Base-by-base conservation (phyloP, 2,888 invertebrate genomes). In the Aporophyla nigra region DNA sequence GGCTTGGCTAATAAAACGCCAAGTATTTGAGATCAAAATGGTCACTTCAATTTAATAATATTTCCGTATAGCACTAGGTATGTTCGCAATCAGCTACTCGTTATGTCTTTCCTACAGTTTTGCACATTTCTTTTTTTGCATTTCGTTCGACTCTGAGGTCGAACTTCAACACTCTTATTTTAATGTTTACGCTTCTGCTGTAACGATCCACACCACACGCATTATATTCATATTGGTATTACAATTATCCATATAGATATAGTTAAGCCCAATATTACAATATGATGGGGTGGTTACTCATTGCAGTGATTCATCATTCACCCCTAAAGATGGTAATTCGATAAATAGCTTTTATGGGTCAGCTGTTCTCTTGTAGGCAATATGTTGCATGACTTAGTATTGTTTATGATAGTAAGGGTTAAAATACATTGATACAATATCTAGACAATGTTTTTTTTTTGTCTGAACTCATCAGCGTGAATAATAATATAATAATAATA, bases 281-380 rank as follows among this genome's bases (percentile, higher is more conserved):
- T 76, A 46, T 9, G 21, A 14, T 67, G 58, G 82, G 80, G 76
- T 84, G 75, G 73, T 80, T 71, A 67, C 76, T 53, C 74, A 69
- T 53, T 62, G 67, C 78, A 54, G 82, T 88, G 89, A 89, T 88
- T 89, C 89, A 89, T 78, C 82, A 71, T 46, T 74, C 76, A 86
- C 83, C 89, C 89, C 85, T 83, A 71, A 80, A 85, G 85, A 87
- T 87, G 76, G 71, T 67, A 16, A 56, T 54, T 76, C 78, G 86
- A 87, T 87, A 87, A 82, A 82, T 78, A 27, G 24, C 33, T 74
- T 46, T 83, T 76, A 80, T 63, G 27, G 66, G 79, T 86, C 82
- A 84, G 80, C 86, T 86, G 84, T 78, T 82, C 69, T 83, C 59
- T 24, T 63, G 56, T 21, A 67, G 46, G 58, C 56, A 61, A 77